A percentile compares a stretch with the other conserved stretches of the same genome.
phyloP scores from a whole-genome alignment of 2,797 vertebrate genomes.

The Leucoraja ocellata region DNA sequence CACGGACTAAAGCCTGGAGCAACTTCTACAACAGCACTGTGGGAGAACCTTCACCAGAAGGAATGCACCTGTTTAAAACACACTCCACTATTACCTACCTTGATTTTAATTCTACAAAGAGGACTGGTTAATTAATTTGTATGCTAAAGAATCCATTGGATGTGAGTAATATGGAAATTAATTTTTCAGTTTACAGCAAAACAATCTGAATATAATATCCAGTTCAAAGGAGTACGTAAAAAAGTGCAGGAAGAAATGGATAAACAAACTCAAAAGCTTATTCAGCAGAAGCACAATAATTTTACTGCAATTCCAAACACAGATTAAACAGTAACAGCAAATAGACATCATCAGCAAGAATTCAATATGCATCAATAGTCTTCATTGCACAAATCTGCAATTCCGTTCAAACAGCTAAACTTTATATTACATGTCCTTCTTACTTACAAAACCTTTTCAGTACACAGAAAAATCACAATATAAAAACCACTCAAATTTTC shows the following conservation, averaged over 20 bases:
- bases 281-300: neutral
- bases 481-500: neutral
- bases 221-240: neutral
- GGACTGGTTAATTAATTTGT: neutral
- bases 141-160: neutral
- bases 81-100: neutral
- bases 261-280: neutral
- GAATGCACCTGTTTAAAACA: no score
- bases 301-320: neutral
- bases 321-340: neutral
- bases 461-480: neutral
- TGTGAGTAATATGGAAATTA: neutral
- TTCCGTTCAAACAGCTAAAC: neutral
- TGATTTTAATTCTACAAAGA: constrained; percentile 1
- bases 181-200: neutral
- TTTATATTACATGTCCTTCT: neutral
- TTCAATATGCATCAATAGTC: neutral
- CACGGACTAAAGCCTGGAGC: no score
- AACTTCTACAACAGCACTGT: no score
- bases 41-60: no score
- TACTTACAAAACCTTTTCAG: neutral
- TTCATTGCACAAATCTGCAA: neutral
- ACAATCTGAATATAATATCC: neutral
- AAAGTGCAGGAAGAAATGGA: neutral
- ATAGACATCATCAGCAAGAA: neutral